Conservation (phyloP, 1,140 invertebrate genomes). For the Drosophila ficusphila region DNA sequence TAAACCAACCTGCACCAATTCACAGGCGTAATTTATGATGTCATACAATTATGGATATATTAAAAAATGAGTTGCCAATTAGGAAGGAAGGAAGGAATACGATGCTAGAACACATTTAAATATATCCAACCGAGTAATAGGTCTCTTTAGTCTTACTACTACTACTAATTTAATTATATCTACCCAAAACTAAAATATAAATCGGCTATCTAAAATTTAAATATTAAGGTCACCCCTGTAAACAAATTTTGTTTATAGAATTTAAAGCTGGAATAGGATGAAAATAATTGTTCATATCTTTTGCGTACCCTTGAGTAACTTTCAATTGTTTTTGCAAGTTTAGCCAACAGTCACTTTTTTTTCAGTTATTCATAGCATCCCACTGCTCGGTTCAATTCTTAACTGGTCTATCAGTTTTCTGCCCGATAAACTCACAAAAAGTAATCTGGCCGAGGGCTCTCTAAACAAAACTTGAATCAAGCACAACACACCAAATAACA, state of each 20-base stretch:
- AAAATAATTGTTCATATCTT: constrained; percentile 27
- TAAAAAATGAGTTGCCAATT: too few relatives aligned
- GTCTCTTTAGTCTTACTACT: too few relatives aligned
- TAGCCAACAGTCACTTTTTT: not conserved
- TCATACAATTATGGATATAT: too few relatives aligned
- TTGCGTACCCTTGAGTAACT: constrained; percentile 12
- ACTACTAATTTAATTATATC: too few relatives aligned
- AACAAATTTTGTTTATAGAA: not conserved
- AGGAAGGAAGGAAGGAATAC: too few relatives aligned
- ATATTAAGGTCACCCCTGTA: too few relatives aligned
- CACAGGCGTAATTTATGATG: too few relatives aligned
- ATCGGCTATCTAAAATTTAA: too few relatives aligned
- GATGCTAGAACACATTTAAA: too few relatives aligned
- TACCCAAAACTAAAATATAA: too few relatives aligned
- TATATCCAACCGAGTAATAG: too few relatives aligned
- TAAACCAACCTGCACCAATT: too few relatives aligned
- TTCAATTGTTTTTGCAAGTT: constrained; percentile 33
- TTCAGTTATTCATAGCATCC: constrained; percentile 1
- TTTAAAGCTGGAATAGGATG: not conserved
- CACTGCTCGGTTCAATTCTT: not conserved
- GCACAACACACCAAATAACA: constrained; percentile 48
- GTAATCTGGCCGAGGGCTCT: constrained; percentile 45
- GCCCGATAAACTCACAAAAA: constrained; percentile 35
- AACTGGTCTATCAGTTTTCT: constrained; percentile 23
- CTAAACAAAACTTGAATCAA: constrained; percentile 51